Evolutionary conservation across 2,888 invertebrate genomes (phyloP).

Genomic region (Anorthoa munda): DNA sequence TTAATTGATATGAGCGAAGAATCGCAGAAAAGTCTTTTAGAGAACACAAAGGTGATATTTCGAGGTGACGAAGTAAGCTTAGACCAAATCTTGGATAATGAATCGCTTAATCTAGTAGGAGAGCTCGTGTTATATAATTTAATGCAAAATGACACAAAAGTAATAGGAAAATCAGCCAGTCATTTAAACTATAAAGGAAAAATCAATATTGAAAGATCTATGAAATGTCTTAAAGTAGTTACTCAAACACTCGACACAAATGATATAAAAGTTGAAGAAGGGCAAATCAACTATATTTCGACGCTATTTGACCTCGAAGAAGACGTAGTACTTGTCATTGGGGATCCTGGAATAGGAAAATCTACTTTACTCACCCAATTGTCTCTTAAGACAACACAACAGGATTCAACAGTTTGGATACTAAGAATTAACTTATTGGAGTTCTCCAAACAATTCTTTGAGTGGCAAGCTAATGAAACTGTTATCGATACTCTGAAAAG

Average conservation of each 20-base stretch:
- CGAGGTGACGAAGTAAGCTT: not conserved
- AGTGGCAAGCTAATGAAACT: conserved; percentile 19
- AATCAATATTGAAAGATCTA: too few species aligned
- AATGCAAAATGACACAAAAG: not conserved
- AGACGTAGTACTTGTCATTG: not conserved
- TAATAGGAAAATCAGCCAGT: not conserved
- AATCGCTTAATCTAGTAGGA: not conserved
- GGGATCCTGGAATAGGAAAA: conserved; percentile 52
- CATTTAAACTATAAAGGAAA: not conserved
- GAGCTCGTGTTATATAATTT: not conserved
- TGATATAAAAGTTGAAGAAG: not conserved
- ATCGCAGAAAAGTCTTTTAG: not conserved
- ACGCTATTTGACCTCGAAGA: not conserved
- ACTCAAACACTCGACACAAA: not conserved
- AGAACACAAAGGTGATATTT: not conserved
- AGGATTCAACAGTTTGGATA: conserved; percentile 43
- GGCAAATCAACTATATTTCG: not conserved
- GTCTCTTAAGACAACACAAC: conserved; percentile 35
- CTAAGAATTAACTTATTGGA: conserved; percentile 46
- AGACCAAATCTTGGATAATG: not conserved
- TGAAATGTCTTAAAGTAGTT: too few species aligned
- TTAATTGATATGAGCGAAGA: not conserved
- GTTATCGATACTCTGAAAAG: not conserved
- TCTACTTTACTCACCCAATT: conserved; percentile 56
- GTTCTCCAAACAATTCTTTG: conserved; percentile 22